A percentile compares a stretch with the other conserved stretches of the same genome.
Conservation (phyloP, 2,113 vertebrate species). For the Ictidomys tridecemlineatus region DNA sequence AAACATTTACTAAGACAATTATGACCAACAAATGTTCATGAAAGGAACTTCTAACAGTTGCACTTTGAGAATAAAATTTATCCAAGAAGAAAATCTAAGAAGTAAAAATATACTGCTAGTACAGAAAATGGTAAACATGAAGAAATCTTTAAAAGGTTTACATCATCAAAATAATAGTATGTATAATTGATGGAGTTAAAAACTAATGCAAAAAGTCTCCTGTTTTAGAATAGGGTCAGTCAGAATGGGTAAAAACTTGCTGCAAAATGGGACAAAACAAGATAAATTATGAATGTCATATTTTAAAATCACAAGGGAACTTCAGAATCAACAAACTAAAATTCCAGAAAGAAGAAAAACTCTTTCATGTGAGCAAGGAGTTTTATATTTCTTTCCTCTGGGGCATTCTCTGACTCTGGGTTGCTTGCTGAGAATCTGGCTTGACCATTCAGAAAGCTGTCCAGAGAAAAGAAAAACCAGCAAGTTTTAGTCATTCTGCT, state of each 20-base stretch:
- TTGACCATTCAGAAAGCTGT: not conserved
- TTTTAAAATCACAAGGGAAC: slow-evolving; percentile 32
- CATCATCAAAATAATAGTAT: slow-evolving; percentile 27
- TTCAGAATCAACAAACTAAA: slow-evolving; percentile 58
- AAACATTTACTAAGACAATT: slow-evolving; percentile 67
- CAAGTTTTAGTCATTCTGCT: not conserved
- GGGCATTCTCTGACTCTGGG: not conserved
- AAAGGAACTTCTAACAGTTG: slow-evolving; percentile 51
- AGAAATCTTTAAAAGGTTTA: slow-evolving; percentile 44
- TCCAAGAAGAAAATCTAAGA: slow-evolving; percentile 51
- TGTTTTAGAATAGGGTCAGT: not conserved
- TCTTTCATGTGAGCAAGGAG: not conserved
- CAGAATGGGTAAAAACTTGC: not conserved
- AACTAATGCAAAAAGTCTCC: not conserved
- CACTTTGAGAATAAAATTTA: slow-evolving; percentile 48
- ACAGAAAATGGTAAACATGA: slow-evolving; percentile 45
- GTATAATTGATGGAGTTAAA: not conserved
- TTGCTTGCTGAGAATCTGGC: not conserved
- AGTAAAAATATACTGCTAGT: not conserved
- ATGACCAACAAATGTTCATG: slow-evolving; percentile 51
- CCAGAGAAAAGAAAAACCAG: not conserved
- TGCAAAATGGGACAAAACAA: slow-evolving; percentile 32
- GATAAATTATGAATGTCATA: slow-evolving; percentile 52
- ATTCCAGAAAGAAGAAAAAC: slow-evolving; percentile 34
- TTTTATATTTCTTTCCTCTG: slow-evolving; percentile 22